Conservation (phyloP, 2,797 vertebrate species). For the Cuculus canorus region DNA sequence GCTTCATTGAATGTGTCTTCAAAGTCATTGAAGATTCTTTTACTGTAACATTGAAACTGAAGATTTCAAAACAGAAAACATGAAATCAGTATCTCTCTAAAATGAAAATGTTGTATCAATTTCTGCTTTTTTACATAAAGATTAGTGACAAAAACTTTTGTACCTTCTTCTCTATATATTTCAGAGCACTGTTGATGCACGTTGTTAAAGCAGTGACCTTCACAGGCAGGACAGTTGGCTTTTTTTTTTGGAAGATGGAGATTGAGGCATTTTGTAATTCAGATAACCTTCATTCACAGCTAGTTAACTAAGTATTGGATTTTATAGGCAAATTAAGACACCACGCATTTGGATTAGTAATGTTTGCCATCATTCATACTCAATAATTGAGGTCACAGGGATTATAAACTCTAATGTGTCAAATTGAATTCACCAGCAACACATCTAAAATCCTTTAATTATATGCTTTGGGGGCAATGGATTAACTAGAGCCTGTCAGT, state of each 20-base stretch:
- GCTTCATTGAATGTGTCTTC: not conserved
- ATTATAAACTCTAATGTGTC: slow-evolving; percentile 73
- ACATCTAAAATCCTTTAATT: slow-evolving; percentile 69
- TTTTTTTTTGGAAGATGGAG: not conserved
- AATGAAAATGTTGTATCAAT: not conserved
- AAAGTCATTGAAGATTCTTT: not conserved
- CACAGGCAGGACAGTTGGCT: not conserved
- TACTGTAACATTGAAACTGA: not conserved
- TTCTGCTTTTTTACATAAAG: not conserved
- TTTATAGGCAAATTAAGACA: slow-evolving; percentile 67
- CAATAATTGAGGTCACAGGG: slow-evolving; percentile 75
- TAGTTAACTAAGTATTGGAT: slow-evolving; percentile 66
- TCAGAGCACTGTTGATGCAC: not conserved
- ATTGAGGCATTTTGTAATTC: slow-evolving; percentile 29
- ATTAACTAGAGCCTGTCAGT: slow-evolving; percentile 49
- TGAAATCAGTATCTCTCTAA: not conserved
- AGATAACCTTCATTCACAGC: slow-evolving; percentile 66
- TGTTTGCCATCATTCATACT: slow-evolving; percentile 74
- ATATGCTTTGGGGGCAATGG: slow-evolving; percentile 51
- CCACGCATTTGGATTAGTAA: slow-evolving; percentile 58
- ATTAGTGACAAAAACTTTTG: not conserved
- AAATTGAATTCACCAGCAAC: slow-evolving; percentile 71
- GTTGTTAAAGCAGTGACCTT: not conserved
- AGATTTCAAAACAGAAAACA: not conserved
- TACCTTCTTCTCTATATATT: not conserved